Base-by-base conservation (phyloP, 2,888 invertebrate genomes). In the Chymomyza fuscimana region DNA sequence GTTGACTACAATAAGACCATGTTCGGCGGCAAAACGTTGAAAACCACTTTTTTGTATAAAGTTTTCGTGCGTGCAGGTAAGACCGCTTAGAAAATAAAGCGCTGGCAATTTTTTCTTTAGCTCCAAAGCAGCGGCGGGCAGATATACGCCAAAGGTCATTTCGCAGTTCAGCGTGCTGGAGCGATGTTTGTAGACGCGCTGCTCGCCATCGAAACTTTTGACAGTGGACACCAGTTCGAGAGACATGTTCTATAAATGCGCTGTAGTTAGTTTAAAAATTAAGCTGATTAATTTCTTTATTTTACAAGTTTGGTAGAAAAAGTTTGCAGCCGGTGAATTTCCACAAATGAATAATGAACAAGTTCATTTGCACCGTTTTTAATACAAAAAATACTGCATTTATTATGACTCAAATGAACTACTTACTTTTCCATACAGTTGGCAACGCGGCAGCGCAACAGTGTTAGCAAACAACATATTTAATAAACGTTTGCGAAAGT, bases 41-140 rank as follows among this genome's bases (percentile, higher is more conserved):
- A 97, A 96, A n/a, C 98, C 99, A 60, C 98, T 95, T 92, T 99
- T 99, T 64, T 96, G 95, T 76, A 98, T 95, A 89, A 99, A 98
- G 93, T 99, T 99, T 88, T 97, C 96, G 91, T 99, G 99, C 12
- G 95, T 97, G 91, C 99, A 99, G 0, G 96, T 96, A 40, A 99
- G 93, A 1, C 99, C 98, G 52, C 98, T 98, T 0, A 99, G 93
- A 94, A 95, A 99, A 91, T 97, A 98, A 12, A 99, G 93, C 0
- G 97, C 96, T 1, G 98, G 97, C 36, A 90, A 90, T 46, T 96
- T 92, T 82, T 93, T 93, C 7, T 86, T 84, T 52, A 88, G 82
- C 36, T 88, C 86, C 3, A 90, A 54, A 1, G 86, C 81, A 88
- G 96, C 94, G 0, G 97, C 96, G 16, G 99, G 99, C 64, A 99